Conservation (phyloP, 2,888 invertebrate genomes). For the Caenorhabditis panamensis region DNA sequence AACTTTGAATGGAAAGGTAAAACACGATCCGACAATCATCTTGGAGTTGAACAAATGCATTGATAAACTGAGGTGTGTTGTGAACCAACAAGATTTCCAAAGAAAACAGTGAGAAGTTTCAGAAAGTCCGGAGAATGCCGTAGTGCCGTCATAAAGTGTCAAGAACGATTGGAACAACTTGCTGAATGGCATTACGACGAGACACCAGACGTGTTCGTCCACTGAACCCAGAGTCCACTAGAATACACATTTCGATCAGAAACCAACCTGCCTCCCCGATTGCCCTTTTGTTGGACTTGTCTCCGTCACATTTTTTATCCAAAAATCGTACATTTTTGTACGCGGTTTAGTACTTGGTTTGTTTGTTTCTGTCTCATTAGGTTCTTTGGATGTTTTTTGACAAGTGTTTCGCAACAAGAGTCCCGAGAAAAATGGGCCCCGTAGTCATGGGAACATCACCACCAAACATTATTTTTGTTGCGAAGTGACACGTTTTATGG, state of each 20-base stretch:
- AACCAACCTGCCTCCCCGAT: neutral
- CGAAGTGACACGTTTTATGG: too few species aligned
- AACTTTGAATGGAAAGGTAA: too few species aligned
- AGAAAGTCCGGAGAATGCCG: constrained; percentile 27
- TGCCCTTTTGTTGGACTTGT: constrained; percentile 10
- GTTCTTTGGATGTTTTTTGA: neutral
- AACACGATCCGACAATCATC: constrained; percentile 1
- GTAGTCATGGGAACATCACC: neutral
- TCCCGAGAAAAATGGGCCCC: neutral
- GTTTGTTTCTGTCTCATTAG: neutral
- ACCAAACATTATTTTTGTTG: too few species aligned
- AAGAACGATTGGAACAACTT: constrained; percentile 10
- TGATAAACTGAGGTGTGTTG: constrained; percentile 7
- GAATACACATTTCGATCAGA: constrained; percentile 6
- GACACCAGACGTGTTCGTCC: constrained; percentile 18
- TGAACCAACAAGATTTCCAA: too few species aligned
- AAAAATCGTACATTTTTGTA: neutral
- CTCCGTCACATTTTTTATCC: neutral
- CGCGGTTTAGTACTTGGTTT: neutral
- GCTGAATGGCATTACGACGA: constrained; percentile 15
- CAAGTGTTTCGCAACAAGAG: neutral
- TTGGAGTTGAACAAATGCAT: constrained; percentile 30
- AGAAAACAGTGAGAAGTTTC: too few species aligned
- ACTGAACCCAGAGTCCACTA: neutral
- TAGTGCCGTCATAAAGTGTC: constrained; percentile 32